Conservation (phyloP, 2,113 vertebrate species). For the Zosterops japonicus region DNA sequence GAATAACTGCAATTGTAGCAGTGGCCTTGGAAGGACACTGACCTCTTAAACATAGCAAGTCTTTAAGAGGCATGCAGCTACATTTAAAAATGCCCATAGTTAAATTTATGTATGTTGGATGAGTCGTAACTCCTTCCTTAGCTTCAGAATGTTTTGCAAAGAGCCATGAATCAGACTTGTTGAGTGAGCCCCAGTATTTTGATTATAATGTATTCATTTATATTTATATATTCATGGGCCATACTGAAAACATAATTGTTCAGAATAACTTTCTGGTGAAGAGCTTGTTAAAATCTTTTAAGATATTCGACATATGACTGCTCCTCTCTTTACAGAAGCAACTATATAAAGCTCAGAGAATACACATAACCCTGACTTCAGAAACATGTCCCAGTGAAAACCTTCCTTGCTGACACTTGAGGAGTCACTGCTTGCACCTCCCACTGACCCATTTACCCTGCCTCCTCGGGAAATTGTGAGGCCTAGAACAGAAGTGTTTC, state of each 20-base stretch:
- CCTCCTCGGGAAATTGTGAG: fast-evolving
- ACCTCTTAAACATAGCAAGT: neutral
- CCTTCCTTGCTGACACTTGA: neutral
- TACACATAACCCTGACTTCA: neutral
- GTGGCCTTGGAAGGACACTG: neutral
- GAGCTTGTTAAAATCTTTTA: neutral
- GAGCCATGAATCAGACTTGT: neutral
- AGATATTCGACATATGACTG: neutral
- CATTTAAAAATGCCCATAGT: neutral
- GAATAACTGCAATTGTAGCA: neutral
- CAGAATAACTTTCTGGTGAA: neutral
- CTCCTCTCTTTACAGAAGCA: neutral
- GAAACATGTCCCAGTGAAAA: neutral
- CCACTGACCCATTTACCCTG: neutral
- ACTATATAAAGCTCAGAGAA: neutral
- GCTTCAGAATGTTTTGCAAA: neutral
- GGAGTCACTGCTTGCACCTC: neutral
- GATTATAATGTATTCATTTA: neutral
- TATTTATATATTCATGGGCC: neutral
- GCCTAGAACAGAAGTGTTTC: neutral
- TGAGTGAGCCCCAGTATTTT: neutral
- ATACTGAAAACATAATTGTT: neutral
- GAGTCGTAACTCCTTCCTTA: neutral
- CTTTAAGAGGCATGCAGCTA: neutral
- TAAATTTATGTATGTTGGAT: neutral